Percentiles rank a stretch among this genome's conserved stretches.
These are phyloP conservation scores for Mus pahari DNA, from an alignment of 2,113 vertebrate species.

Conservation along the genomic window DNA sequence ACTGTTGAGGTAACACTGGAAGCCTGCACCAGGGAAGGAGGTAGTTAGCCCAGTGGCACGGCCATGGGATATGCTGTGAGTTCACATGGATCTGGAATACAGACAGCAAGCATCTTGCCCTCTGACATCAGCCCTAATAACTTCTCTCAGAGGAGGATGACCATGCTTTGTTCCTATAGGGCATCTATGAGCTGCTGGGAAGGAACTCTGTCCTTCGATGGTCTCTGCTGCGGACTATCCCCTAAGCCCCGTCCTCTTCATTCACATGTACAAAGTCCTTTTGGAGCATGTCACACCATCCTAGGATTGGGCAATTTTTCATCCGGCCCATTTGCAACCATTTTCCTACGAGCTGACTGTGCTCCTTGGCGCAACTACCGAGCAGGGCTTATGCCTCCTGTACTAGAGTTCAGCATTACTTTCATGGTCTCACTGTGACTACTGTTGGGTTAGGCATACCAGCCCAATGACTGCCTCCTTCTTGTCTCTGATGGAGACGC, in stretches of 20 bases:
- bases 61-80: background rate
- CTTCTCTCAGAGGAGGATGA: background rate
- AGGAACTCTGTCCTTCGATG: background rate
- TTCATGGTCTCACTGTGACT: background rate
- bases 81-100: background rate
- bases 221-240: background rate
- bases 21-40: background rate
- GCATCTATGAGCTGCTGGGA: background rate
- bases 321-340: accelerated
- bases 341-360: background rate
- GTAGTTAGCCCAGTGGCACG: accelerated
- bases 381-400: accelerated
- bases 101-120: background rate
- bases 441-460: accelerated
- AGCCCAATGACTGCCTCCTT: accelerated
- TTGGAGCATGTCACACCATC: background rate
- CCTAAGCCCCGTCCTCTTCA: background rate
- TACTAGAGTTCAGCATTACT: accelerated
- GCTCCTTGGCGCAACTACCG: background rate
- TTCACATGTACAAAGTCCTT: accelerated
- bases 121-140: background rate
- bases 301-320: background rate
- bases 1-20: background rate
- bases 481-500: background rate
- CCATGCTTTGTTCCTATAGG: accelerated